Base-by-base conservation (phyloP, 2,797 vertebrate genomes). In the Squalus acanthias region DNA sequence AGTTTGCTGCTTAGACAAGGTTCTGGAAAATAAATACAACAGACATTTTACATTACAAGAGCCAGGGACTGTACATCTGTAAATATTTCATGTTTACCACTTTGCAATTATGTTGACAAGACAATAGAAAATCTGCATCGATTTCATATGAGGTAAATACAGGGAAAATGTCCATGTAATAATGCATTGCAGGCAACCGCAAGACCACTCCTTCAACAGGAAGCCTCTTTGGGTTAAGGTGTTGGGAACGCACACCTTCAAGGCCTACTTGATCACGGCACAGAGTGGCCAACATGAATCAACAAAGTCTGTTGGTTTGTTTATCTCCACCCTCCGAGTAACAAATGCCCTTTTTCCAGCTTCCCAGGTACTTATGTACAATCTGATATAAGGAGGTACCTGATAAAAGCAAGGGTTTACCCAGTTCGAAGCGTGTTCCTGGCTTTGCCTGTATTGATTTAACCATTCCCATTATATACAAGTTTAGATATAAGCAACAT, bases 11-110 rank as follows among this genome's bases (percentile, higher is more conserved):
- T 95, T 53, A 70, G 29, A 95, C 93, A 95, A 72, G 93, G 67
- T 94, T 94, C 60, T 67, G 91, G 91, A 95, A 95, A 95, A 95
- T 95, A 95, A 95, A 95, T 95, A 95, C 93, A 95, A 95, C 93
- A 95, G 93, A 72, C 67, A 95, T 95, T 63, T 95, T 95, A 95
- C 93, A 70, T 95, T 95, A 95, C 93, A 95, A 70, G 70, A 95
- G 69, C 93, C n/a, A 70, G 93, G 93, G 70, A 50, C 93, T 95
- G 93, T 95, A 70, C 93, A 95, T 95, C 22, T 72, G 65, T 95
- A 95, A 95, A 95, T 95, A 95, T 95, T 95, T 70, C 46, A 95
- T 50, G 93, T 72, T 95, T 95, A 72, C 67, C 93, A 95, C 67
- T 65, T 65, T 72, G 93, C 7, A 95, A 50, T 70, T 95, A 95